phyloP scores from a whole-genome alignment of 2,888 invertebrate genomes.

The Synergus laeviventris region DNA sequence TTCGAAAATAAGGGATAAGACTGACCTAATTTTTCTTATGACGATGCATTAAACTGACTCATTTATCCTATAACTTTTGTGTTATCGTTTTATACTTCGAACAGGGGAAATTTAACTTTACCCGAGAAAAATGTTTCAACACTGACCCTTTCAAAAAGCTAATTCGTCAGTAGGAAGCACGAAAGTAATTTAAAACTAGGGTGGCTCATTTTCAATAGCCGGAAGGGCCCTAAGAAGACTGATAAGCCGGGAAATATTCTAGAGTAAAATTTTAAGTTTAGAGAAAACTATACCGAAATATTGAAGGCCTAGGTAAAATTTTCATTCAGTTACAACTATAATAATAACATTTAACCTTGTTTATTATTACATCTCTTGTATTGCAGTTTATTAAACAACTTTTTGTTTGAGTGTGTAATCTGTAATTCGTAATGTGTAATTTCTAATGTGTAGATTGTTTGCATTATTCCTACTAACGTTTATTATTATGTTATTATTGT shows the following conservation, averaged over 20 bases:
- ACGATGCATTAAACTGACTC: no score
- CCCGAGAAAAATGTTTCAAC: background rate
- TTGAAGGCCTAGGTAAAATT: background rate
- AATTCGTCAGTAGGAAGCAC: background rate
- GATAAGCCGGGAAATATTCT: background rate
- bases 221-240: background rate
- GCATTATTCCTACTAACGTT: background rate
- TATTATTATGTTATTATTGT: background rate
- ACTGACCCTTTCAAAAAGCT: background rate
- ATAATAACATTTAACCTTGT: no score
- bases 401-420: background rate
- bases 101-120: background rate
- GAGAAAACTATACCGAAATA: background rate
- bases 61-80: no score
- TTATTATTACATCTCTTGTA: background rate
- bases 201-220: background rate
- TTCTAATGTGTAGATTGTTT: background rate
- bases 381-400: background rate
- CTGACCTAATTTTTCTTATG: no score
- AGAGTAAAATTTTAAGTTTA: background rate
- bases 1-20: background rate
- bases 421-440: background rate
- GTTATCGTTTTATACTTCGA: background rate
- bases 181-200: background rate
- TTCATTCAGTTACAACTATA: background rate